Conservation (phyloP, 2,888 invertebrate genomes). For the Lamproptera curius region DNA sequence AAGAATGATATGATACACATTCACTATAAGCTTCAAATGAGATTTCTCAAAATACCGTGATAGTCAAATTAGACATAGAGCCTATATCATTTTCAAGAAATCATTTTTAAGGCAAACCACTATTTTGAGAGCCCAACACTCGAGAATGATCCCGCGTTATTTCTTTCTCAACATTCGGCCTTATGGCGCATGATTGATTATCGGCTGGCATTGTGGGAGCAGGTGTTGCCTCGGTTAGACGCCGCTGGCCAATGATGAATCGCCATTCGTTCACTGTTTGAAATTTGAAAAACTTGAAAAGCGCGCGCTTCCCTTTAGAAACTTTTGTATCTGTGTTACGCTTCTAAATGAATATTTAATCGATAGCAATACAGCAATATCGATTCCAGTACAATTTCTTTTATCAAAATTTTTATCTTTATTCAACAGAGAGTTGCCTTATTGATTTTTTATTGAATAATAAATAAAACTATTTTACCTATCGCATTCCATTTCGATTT, state of each 20-base stretch:
- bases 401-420: too few relatives aligned
- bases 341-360: neutral
- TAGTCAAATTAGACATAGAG: too few relatives aligned
- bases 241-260: slow-evolving; percentile 14
- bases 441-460: too few relatives aligned
- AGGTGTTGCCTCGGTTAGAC: slow-evolving; percentile 10
- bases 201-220: slow-evolving; percentile 14
- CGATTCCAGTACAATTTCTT: too few relatives aligned
- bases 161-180: slow-evolving; percentile 38
- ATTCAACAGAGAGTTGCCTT: too few relatives aligned
- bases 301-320: slow-evolving; percentile 4
- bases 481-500: too few relatives aligned
- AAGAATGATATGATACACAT: too few relatives aligned
- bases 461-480: too few relatives aligned
- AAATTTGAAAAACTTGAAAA: slow-evolving; percentile 7
- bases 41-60: too few relatives aligned
- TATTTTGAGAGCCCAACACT: slow-evolving; percentile 27
- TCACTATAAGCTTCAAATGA: too few relatives aligned
- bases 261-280: neutral
- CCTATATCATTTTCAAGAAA: neutral
- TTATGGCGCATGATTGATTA: slow-evolving; percentile 50
- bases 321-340: slow-evolving; percentile 1
- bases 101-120: neutral
- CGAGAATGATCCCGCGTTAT: slow-evolving; percentile 40
- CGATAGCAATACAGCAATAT: too few relatives aligned